Percentiles rank a stretch among this genome's conserved stretches.
These are phyloP conservation scores for Tapirus terrestris DNA, from an alignment of 2,113 vertebrate species.

Conservation along the genomic window DNA sequence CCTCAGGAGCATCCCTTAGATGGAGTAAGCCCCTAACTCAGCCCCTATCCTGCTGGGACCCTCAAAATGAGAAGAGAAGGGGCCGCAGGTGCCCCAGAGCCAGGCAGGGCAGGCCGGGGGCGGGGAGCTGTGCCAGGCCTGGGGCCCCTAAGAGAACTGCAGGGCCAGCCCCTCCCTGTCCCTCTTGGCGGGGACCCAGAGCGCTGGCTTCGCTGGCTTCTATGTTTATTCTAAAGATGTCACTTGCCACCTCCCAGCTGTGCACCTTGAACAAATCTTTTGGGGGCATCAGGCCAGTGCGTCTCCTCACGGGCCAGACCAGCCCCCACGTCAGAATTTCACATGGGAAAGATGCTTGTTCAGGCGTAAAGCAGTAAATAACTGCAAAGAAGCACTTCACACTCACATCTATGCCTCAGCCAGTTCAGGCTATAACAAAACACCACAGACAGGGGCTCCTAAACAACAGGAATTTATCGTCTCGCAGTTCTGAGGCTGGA, in stretches of 20 bases:
- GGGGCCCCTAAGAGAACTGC: no score
- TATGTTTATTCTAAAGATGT: background rate
- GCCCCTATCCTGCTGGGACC: background rate
- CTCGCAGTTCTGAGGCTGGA: background rate
- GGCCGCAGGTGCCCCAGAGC: background rate
- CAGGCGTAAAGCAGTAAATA: background rate
- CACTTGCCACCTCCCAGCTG: no score
- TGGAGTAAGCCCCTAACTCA: no score
- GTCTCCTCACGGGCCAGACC: background rate
- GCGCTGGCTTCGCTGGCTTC: background rate
- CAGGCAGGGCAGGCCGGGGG: background rate
- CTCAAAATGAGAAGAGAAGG: background rate
- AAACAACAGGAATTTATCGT: background rate
- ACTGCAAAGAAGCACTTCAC: rapidly evolving
- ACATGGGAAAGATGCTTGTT: rapidly evolving
- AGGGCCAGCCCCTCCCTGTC: no score
- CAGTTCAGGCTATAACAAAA: background rate
- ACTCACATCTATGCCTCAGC: rapidly evolving
- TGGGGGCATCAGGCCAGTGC: background rate
- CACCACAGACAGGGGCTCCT: background rate
- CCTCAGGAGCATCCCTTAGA: background rate
- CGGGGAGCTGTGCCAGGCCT: background rate
- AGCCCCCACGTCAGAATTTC: background rate
- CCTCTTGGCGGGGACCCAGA: background rate
- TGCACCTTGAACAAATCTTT: no score